Evolutionary conservation across 2,888 invertebrate genomes (phyloP).

Genomic region (Bombylius major): DNA sequence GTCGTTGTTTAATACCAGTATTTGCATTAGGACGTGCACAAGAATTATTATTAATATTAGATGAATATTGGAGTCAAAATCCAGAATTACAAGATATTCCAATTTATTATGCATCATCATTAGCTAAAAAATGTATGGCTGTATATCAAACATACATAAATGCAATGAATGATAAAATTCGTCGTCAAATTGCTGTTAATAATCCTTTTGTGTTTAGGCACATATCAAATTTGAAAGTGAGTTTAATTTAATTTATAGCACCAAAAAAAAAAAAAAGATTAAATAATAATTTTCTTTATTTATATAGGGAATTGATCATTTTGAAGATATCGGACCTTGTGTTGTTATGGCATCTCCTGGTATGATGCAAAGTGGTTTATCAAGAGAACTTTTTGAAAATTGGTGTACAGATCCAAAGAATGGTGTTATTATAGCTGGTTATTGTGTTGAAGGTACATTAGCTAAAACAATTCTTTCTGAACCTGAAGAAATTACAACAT

Average conservation of each 20-base stretch:
- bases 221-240: slow-evolving; percentile 75
- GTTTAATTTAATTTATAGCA: not conserved
- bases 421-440: slow-evolving; percentile 96
- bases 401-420: slow-evolving; percentile 99
- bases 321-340: slow-evolving; percentile 98
- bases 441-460: slow-evolving; percentile 81
- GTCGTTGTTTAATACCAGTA: slow-evolving; percentile 94
- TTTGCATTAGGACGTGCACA: slow-evolving; percentile 97
- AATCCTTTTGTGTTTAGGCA: slow-evolving; percentile 99
- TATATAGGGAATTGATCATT: slow-evolving; percentile 78
- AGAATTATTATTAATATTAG: slow-evolving; percentile 84
- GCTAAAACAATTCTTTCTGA: slow-evolving; percentile 92
- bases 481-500: slow-evolving; percentile 92
- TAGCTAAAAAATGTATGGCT: slow-evolving; percentile 99
- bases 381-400: slow-evolving; percentile 92
- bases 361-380: slow-evolving; percentile 99
- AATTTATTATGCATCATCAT: slow-evolving; percentile 96
- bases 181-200: slow-evolving; percentile 90
- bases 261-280: not conserved
- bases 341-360: slow-evolving; percentile 99
- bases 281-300: not conserved
- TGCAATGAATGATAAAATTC: slow-evolving; percentile 97
- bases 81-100: slow-evolving; percentile 82
- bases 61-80: slow-evolving; percentile 89
- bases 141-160: slow-evolving; percentile 99